A percentile compares a stretch with the other conserved stretches of the same genome.
Evolutionary conservation across 2,888 invertebrate genomes (phyloP).

Genomic region (Drosophila picticornis): DNA sequence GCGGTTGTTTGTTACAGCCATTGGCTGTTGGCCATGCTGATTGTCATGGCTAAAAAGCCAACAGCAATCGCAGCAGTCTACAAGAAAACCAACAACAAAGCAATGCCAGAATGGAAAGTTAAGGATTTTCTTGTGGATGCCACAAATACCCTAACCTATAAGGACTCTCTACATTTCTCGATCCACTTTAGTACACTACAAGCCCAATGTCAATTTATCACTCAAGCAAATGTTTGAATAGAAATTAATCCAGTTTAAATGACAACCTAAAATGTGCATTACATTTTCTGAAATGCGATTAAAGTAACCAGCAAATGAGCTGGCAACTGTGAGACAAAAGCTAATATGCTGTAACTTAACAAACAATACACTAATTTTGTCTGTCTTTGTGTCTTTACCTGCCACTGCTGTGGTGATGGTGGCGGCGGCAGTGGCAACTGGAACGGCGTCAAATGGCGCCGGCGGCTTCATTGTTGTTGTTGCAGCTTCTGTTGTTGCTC

Average conservation of each 20-base stretch:
- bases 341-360: background rate
- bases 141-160: slow-evolving; percentile 33
- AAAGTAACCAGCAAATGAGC: background rate
- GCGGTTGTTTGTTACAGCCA: slow-evolving; percentile 72
- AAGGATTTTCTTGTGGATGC: slow-evolving; percentile 23
- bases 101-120: slow-evolving; percentile 49
- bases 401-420: slow-evolving; percentile 39
- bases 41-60: slow-evolving; percentile 77
- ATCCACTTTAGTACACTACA: background rate
- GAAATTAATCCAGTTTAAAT: background rate
- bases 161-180: background rate
- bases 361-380: slow-evolving; percentile 44
- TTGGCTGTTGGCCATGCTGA: slow-evolving; percentile 75
- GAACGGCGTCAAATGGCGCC: slow-evolving; percentile 58
- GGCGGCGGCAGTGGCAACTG: slow-evolving; percentile 14
- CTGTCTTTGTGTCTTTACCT: slow-evolving; percentile 52
- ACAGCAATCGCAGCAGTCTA: slow-evolving; percentile 40
- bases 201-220: background rate
- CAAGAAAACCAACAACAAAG: slow-evolving; percentile 29
- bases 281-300: fast-evolving
- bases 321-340: background rate
- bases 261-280: background rate
- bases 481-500: slow-evolving; percentile 23
- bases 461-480: slow-evolving; percentile 49
- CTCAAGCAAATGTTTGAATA: background rate